Percentiles rank a stretch among this genome's conserved stretches.
Evolutionary conservation across 2,113 vertebrate species (phyloP).

Genomic region (Pagrus major): DNA sequence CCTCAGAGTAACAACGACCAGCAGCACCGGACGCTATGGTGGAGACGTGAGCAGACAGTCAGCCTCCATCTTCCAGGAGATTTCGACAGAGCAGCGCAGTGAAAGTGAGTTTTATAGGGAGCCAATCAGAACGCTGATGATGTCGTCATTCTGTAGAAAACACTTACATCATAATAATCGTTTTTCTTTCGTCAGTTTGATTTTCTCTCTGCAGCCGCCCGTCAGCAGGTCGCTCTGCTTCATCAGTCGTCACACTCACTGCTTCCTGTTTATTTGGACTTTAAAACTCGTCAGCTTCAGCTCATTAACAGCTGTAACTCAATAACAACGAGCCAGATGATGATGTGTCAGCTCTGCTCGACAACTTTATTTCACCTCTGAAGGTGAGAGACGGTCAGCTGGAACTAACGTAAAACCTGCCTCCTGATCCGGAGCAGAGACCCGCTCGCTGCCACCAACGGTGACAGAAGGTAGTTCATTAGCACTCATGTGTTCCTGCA

Average conservation of each 20-base stretch:
- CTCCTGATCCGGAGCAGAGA: neutral
- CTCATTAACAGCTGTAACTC: slow-evolving; percentile 70
- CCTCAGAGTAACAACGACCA: too few species aligned
- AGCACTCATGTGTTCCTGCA: neutral
- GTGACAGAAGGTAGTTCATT: too few species aligned
- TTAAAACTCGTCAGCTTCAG: neutral
- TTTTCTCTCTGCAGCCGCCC: neutral
- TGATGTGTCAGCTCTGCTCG: neutral
- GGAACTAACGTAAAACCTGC: neutral
- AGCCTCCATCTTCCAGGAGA: too few species aligned
- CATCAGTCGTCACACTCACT: neutral
- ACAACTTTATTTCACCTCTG: neutral
- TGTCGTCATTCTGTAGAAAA: too few species aligned
- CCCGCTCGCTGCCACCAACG: too few species aligned
- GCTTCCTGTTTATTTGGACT: neutral
- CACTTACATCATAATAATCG: too few species aligned
- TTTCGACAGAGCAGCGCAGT: too few species aligned
- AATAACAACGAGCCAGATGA: neutral
- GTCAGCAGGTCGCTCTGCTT: neutral
- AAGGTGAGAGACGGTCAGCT: neutral
- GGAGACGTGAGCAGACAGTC: too few species aligned
- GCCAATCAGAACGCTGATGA: too few species aligned
- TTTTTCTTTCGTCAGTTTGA: too few species aligned
- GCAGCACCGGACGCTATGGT: too few species aligned
- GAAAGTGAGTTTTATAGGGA: too few species aligned